Evolutionary conservation across 2,888 invertebrate genomes (phyloP).

Genomic region (Drosophila meridiana): DNA sequence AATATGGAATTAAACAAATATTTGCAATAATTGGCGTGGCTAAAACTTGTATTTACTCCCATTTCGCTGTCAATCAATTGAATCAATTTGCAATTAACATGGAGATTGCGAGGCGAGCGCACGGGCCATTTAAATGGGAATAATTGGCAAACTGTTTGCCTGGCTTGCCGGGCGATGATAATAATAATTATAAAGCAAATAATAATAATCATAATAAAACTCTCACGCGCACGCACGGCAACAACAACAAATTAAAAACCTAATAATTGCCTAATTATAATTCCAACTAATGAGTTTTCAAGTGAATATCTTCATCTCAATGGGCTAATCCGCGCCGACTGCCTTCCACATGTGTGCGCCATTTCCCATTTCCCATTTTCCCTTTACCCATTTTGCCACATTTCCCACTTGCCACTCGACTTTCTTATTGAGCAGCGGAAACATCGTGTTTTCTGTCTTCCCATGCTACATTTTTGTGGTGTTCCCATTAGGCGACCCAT

Average conservation of each 20-base stretch:
- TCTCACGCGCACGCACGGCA: conserved; percentile 8
- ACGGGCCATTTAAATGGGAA: conserved; percentile 42
- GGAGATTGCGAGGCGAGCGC: conserved; percentile 19
- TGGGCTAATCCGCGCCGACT: conserved; percentile 7
- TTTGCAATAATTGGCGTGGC: neutral
- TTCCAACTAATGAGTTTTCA: conserved; percentile 77
- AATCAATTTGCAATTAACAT: conserved; percentile 8
- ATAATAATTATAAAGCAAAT: conserved; percentile 38
- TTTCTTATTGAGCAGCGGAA: conserved; percentile 20
- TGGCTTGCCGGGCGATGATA: conserved; percentile 17
- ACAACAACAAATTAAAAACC: conserved; percentile 56
- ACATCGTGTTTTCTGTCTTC: conserved; percentile 49
- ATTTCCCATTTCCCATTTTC: conserved; percentile 1
- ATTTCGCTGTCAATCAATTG: neutral
- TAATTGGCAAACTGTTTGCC: conserved; percentile 35
- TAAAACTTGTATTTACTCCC: neutral
- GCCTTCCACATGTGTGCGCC: conserved; percentile 44
- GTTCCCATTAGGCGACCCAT: conserved; percentile 11
- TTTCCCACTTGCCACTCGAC: neutral
- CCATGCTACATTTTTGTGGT: conserved; percentile 56
- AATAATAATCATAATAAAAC: conserved; percentile 22
- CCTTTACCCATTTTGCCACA: neutral
- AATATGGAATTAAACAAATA: neutral
- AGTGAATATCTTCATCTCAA: conserved; percentile 68
- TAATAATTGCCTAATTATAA: conserved; percentile 76